Conservation (phyloP, 2,797 vertebrate species). For the Tragelaphus oryx region DNA sequence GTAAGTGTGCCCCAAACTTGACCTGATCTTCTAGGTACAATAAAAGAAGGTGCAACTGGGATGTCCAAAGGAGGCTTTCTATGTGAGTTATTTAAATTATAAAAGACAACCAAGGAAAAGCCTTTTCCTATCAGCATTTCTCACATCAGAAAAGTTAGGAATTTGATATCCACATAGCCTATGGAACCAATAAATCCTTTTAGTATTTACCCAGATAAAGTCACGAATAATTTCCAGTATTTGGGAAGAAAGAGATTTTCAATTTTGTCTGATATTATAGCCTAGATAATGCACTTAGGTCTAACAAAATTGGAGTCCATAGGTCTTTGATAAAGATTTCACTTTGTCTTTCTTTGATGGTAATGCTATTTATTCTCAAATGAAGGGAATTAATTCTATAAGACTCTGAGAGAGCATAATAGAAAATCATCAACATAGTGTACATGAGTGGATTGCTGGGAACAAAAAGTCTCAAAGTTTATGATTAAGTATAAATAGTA, state of each 20-base stretch:
- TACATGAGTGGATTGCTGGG: background rate
- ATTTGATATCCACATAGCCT: background rate
- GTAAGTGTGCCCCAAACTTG: background rate
- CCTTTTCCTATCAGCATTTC: background rate
- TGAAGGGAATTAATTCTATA: conserved; percentile 27
- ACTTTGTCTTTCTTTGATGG: conserved; percentile 13
- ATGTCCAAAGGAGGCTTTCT: background rate
- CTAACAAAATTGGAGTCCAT: background rate
- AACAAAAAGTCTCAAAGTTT: conserved; percentile 12
- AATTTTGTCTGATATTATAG: background rate
- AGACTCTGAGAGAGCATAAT: background rate
- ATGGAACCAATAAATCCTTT: background rate
- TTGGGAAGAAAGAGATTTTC: background rate
- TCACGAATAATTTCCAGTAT: background rate
- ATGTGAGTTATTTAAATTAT: background rate
- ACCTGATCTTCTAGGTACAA: background rate
- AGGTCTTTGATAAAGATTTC: background rate
- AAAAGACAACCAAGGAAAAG: background rate
- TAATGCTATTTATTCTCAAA: background rate
- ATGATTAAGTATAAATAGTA: background rate
- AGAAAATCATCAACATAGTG: background rate
- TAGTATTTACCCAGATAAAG: background rate
- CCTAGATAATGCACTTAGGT: conserved; percentile 2
- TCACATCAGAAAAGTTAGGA: background rate
- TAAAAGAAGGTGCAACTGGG: background rate